Base-by-base conservation (phyloP, 1,140 invertebrate genomes). In the Ephestia elutella region DNA sequence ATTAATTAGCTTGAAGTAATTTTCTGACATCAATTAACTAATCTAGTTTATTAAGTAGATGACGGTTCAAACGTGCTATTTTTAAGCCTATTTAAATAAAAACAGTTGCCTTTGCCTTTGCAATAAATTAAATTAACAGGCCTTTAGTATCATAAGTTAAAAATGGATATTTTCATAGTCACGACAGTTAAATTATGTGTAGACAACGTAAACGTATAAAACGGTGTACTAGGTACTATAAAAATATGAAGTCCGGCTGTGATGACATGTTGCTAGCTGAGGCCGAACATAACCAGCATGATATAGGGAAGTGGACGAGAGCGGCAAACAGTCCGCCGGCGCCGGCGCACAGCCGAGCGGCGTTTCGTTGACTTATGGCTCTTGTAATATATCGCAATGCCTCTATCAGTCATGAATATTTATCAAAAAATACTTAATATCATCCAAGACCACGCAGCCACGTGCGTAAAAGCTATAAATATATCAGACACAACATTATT, bases 361-460 rank as follows among this genome's bases (percentile, higher is more conserved):
- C 75, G 79, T 74, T 78, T 75, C 64, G 74, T 80, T 84, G 85
- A 87, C 77, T 85, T 86, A 87, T 85, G 68, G 66, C 77, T 66
- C 63, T 70, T 82, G 80, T 86, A 82, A 81, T 78, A 72, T 83
- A 85, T 82, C 79, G 77, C 82, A 85, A 76, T 82, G 75, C 76
- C 79, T 81, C 78, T 85, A 86, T 84, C 77, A 75, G 76, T 84
- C 79, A 86, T 87, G 82, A 87, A 86, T 86, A 86, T 87, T 87
- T 81, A 85, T 82, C 73, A 67, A 79, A 86, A 84, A 86, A 81
- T 76, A 75, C 69, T 74, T 68, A 75, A 70, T 71, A 63, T 78
- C 73, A 63, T 75, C 69, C 56, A 60, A 56, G 56, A 53, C 56
- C 53, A 60, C 73, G 67, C 56, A 55, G 53, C 56, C 53, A 60